Conservation (phyloP, 1,140 invertebrate species). For the Teleogryllus occipitalis region DNA sequence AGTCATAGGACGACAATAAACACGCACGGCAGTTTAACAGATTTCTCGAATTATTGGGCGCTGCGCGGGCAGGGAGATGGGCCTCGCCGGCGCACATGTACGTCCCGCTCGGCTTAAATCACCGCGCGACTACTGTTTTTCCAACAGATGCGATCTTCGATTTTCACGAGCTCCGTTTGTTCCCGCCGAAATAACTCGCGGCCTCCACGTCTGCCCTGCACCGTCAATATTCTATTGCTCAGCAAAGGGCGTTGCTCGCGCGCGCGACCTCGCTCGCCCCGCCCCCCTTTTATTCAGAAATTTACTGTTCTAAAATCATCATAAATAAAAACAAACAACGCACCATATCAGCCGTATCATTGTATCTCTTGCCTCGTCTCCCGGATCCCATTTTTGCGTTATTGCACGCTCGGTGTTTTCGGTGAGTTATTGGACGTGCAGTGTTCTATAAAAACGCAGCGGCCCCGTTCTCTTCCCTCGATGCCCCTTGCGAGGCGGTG, state of each 20-base stretch:
- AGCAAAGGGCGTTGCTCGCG: too few relatives aligned
- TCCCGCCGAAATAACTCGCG: neutral
- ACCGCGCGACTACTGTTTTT: neutral
- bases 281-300: neutral
- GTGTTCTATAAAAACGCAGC: neutral
- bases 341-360: slow-evolving; percentile 3
- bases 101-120: neutral
- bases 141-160: slow-evolving; percentile 3
- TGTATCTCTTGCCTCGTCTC: neutral
- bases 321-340: slow-evolving; percentile 6
- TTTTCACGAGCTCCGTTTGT: neutral
- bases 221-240: slow-evolving; percentile 4
- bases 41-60: neutral
- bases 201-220: neutral
- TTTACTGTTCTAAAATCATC: slow-evolving; percentile 5
- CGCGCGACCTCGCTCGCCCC: too few relatives aligned
- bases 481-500: neutral
- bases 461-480: neutral
- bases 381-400: slow-evolving; percentile 3
- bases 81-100: neutral
- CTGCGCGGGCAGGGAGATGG: neutral
- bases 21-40: neutral
- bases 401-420: neutral
- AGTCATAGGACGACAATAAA: neutral
- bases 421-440: neutral